Conservation (phyloP, 2,113 vertebrate species). For the Burhinus bistriatus region DNA sequence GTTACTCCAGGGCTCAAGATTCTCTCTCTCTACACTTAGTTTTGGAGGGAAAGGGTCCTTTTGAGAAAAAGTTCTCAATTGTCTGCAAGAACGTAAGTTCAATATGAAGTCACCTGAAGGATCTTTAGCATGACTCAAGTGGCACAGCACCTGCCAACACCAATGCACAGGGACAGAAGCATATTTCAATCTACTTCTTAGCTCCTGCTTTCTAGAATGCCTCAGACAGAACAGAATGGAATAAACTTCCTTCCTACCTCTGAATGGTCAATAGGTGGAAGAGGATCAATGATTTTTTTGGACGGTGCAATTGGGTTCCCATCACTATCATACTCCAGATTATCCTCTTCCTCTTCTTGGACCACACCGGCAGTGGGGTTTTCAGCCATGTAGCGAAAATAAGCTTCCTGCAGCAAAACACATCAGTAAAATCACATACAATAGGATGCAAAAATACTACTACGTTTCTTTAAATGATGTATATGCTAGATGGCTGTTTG, state of each 20-base stretch:
- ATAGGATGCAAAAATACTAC: not conserved
- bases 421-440: constrained; percentile 59
- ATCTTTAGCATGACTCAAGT: not conserved
- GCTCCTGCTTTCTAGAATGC: not conserved
- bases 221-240: not conserved
- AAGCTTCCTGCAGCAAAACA: constrained; percentile 95
- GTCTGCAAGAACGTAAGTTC: not conserved
- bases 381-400: constrained; percentile 99
- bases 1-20: constrained; percentile 53
- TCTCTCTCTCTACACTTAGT: constrained; percentile 21
- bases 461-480: not conserved
- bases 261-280: constrained; percentile 94
- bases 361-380: constrained; percentile 96
- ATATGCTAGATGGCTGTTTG: not conserved
- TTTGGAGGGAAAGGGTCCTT: not conserved
- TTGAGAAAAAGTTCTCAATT: not conserved
- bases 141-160: not conserved
- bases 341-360: constrained; percentile 94
- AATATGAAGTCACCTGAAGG: not conserved
- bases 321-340: constrained; percentile 97
- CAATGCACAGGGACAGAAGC: not conserved
- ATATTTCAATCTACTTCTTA: not conserved
- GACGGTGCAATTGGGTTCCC: constrained; percentile 92
- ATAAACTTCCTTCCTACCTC: constrained; percentile 79
- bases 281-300: constrained; percentile 93